Percentiles rank a stretch among this genome's conserved stretches.
Evolutionary conservation across 37 sponge, comb jelly and placozoan species (phyloP).

Genomic region (Cladorhizidae sp.): DNA sequence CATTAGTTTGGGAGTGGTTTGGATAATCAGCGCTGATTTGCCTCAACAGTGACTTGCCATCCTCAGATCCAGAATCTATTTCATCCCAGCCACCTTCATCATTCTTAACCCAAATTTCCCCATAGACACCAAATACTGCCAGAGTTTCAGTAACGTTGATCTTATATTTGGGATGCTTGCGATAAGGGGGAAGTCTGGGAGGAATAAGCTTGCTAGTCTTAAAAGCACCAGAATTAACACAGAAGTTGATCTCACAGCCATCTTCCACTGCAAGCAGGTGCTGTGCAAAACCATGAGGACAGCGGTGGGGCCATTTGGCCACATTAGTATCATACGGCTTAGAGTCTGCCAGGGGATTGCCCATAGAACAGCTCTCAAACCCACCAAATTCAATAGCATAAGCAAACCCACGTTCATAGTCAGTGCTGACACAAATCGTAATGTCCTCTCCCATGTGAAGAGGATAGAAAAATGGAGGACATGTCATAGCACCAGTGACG

Average conservation of each 20-base stretch:
- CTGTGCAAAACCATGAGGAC: slow-evolving; percentile 56
- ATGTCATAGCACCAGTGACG: slow-evolving; percentile 51
- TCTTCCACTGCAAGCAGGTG: slow-evolving; percentile 66
- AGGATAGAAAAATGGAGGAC: slow-evolving; percentile 55
- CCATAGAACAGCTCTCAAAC: slow-evolving; percentile 68
- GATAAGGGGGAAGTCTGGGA: slow-evolving; percentile 53
- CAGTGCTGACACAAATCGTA: slow-evolving; percentile 59
- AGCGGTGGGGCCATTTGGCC: slow-evolving; percentile 37
- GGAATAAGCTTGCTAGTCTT: not conserved
- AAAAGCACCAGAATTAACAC: slow-evolving; percentile 37
- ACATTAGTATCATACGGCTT: not conserved
- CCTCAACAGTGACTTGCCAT: not conserved
- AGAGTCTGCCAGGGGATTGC: slow-evolving; percentile 67
- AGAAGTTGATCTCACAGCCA: slow-evolving; percentile 76
- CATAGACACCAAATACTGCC: slow-evolving; percentile 29
- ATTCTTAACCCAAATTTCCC: slow-evolving; percentile 16
- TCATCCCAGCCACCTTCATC: slow-evolving; percentile 18
- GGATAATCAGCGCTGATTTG: not conserved
- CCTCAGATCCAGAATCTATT: slow-evolving; percentile 3
- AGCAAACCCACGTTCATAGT: slow-evolving; percentile 53
- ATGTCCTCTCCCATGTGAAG: slow-evolving; percentile 64
- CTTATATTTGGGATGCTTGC: slow-evolving; percentile 27
- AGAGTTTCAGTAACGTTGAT: slow-evolving; percentile 35
- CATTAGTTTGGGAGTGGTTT: not conserved
- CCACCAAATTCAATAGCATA: slow-evolving; percentile 75